These are phyloP conservation scores for Magallana nippona DNA, from an alignment of 2,888 invertebrate genomes.

Conservation along the genomic window DNA sequence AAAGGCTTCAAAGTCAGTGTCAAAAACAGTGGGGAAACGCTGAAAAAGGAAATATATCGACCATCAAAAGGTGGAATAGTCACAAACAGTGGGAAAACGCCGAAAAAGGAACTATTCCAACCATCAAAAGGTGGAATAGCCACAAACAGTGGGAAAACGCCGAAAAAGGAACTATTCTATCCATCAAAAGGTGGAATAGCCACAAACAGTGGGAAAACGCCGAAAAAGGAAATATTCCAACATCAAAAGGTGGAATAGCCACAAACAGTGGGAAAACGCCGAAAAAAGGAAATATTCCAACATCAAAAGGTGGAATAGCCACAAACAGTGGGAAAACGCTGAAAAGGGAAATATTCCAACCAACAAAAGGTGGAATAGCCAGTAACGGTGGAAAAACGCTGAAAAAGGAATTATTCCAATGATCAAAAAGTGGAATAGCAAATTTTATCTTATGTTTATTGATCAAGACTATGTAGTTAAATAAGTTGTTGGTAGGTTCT, in stretches of 20 bases:
- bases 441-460: neutral
- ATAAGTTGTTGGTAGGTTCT: no score
- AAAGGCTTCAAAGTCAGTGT: constrained; percentile 65
- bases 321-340: constrained; percentile 70
- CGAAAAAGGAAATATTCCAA: constrained; percentile 42
- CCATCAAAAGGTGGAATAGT: constrained; percentile 39
- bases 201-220: constrained; percentile 67
- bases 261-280: constrained; percentile 70
- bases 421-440: neutral
- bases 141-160: constrained; percentile 66
- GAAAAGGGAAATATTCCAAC: constrained; percentile 41
- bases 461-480: no score
- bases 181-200: neutral
- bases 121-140: neutral
- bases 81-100: no score
- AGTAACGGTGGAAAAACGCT: constrained; percentile 68
- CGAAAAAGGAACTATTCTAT: constrained; percentile 53
- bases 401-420: constrained; percentile 23
- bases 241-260: neutral
- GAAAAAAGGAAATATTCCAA: constrained; percentile 42
- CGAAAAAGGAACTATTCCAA: no score
- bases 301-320: neutral
- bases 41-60: constrained; percentile 50
- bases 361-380: neutral
- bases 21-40: constrained; percentile 68